A percentile compares a stretch with the other conserved stretches of the same genome.
These are phyloP conservation scores for Chaunax sp. DNA, from an alignment of 2,797 vertebrate genomes.

Conservation along the genomic window DNA sequence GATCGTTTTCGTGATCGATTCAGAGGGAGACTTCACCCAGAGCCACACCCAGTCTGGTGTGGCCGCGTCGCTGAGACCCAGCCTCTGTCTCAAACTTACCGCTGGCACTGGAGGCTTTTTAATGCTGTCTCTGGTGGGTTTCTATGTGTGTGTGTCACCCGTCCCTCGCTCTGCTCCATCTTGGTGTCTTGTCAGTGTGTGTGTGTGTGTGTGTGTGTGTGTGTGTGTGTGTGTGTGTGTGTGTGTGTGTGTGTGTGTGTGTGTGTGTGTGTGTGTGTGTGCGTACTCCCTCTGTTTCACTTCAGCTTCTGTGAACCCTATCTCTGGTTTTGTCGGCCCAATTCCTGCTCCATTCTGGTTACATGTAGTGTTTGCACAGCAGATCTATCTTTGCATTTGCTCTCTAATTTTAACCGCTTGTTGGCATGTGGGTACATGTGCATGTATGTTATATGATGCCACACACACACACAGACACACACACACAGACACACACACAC, in stretches of 20 bases:
- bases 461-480: conserved; percentile 24
- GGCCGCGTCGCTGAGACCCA: conserved; percentile 22
- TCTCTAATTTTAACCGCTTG: conserved; percentile 34
- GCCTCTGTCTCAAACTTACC: conserved; percentile 43
- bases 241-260: conserved; percentile 5
- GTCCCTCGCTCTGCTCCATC: conserved; percentile 2
- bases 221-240: conserved; percentile 14
- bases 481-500: no score
- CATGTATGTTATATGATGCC: conserved; percentile 20
- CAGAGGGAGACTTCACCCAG: conserved; percentile 20
- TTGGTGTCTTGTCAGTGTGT: background rate
- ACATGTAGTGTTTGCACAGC: background rate
- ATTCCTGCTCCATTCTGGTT: conserved; percentile 35
- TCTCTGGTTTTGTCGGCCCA: conserved; percentile 30
- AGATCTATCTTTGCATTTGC: conserved; percentile 27
- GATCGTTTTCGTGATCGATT: conserved; percentile 23
- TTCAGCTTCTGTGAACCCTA: conserved; percentile 38
- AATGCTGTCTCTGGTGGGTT: conserved; percentile 34
- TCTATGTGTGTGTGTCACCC: background rate
- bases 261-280: background rate
- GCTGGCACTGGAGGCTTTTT: conserved; percentile 36
- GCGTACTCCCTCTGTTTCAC: background rate
- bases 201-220: background rate
- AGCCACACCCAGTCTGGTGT: conserved; percentile 57
- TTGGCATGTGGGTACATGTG: conserved; percentile 27